Conservation (phyloP, 1,140 invertebrate species). For the Danaus plexippus region DNA sequence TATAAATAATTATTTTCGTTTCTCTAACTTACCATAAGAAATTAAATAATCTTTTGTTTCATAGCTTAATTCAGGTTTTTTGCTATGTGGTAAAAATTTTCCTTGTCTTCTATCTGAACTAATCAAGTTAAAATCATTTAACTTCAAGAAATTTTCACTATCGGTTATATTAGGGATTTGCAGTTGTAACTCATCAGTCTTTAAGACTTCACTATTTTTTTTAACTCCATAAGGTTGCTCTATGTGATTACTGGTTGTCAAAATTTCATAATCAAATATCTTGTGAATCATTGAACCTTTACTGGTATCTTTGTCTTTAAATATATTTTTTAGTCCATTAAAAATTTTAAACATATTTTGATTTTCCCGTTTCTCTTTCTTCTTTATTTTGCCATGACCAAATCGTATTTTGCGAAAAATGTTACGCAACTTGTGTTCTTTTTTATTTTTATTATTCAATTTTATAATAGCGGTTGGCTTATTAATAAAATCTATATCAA, state of each 20-base stretch:
- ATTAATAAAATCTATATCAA: constrained; percentile 32
- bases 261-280: constrained; percentile 32
- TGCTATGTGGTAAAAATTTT: no score
- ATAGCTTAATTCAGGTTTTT: no score
- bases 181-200: constrained; percentile 27
- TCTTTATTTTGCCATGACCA: constrained; percentile 17
- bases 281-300: constrained; percentile 11
- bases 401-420: constrained; percentile 30
- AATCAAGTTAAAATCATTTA: no score
- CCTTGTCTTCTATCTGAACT: no score
- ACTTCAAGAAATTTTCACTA: not conserved
- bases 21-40: no score
- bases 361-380: constrained; percentile 24
- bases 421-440: constrained; percentile 26
- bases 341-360: constrained; percentile 34
- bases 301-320: constrained; percentile 20
- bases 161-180: constrained; percentile 38
- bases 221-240: no score
- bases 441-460: constrained; percentile 29
- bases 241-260: constrained; percentile 5
- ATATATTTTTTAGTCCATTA: constrained; percentile 38
- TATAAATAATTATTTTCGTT: no score
- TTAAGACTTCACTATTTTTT: constrained; percentile 2
- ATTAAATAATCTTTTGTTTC: no score
- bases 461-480: constrained; percentile 33